Percentiles rank a stretch among this genome's conserved stretches.
These are phyloP conservation scores for Iselma pallidipennis DNA, from an alignment of 2,888 invertebrate genomes.

Conservation along the genomic window DNA sequence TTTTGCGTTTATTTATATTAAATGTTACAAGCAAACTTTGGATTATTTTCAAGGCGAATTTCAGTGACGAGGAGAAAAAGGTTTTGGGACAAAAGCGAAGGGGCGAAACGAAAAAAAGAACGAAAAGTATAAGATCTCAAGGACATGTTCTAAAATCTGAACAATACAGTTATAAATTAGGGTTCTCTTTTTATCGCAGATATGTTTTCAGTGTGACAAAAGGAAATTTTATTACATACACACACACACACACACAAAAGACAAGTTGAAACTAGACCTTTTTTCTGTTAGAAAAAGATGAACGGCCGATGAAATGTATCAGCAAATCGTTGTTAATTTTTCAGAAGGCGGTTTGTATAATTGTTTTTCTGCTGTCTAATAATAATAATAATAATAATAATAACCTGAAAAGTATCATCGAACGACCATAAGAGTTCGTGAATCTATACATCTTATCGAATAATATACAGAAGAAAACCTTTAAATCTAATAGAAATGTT, in stretches of 20 bases:
- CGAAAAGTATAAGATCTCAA: not conserved
- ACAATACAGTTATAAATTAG: slow-evolving; percentile 2
- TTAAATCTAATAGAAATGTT: no score
- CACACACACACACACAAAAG: no score
- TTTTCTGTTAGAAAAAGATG: not conserved
- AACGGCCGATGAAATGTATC: not conserved
- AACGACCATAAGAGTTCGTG: no score
- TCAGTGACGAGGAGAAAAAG: no score
- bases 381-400: no score
- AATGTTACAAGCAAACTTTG: no score
- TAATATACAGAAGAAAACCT: no score
- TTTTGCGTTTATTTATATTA: not conserved
- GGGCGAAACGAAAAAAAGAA: not conserved
- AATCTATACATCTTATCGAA: no score
- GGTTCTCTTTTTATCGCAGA: not conserved
- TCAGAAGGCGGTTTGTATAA: not conserved
- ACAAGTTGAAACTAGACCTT: not conserved
- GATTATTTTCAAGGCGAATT: no score
- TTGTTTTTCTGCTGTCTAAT: no score
- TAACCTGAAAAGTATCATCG: no score
- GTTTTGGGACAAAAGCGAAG: no score
- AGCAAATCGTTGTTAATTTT: not conserved
- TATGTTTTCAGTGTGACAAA: not conserved
- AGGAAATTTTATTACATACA: not conserved
- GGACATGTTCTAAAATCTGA: not conserved